Evolutionary conservation across 2,113 vertebrate genomes (phyloP).

Genomic region (Mobula hypostoma): DNA sequence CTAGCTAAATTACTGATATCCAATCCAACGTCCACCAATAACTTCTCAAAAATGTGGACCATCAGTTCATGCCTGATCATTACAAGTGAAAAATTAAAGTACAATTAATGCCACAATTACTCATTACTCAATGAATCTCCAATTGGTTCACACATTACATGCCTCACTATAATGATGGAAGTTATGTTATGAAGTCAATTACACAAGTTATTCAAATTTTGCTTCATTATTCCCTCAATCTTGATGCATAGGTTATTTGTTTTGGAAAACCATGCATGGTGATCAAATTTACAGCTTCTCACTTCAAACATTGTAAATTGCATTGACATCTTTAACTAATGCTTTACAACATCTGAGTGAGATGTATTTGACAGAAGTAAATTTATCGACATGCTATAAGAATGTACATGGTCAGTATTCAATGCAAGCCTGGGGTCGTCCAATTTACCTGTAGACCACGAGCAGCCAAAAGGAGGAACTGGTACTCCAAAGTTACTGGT

Average conservation of each 20-base stretch:
- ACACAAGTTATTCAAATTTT: not conserved
- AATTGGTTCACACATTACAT: not conserved
- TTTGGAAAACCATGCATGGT: not conserved
- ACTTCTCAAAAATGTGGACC: not conserved
- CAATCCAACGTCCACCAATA: not conserved
- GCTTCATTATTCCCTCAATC: not conserved
- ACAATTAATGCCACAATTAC: not conserved
- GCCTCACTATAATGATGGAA: not conserved
- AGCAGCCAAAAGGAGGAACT: conserved; percentile 86
- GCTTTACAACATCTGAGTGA: not conserved
- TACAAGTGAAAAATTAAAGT: not conserved
- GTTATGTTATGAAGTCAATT: not conserved
- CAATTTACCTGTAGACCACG: conserved; percentile 75
- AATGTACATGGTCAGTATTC: not conserved
- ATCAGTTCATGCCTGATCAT: not conserved
- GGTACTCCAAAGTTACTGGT: conserved; percentile 67
- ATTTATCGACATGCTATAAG: not conserved
- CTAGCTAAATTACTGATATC: not conserved
- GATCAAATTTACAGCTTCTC: not conserved
- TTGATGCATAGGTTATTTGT: not conserved
- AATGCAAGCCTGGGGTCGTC: not conserved
- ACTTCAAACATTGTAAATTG: not conserved
- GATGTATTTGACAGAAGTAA: not conserved
- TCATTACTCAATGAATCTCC: not conserved
- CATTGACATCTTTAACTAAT: not conserved